Conservation (phyloP, 2,888 invertebrate genomes). For the Andrena fulva region DNA sequence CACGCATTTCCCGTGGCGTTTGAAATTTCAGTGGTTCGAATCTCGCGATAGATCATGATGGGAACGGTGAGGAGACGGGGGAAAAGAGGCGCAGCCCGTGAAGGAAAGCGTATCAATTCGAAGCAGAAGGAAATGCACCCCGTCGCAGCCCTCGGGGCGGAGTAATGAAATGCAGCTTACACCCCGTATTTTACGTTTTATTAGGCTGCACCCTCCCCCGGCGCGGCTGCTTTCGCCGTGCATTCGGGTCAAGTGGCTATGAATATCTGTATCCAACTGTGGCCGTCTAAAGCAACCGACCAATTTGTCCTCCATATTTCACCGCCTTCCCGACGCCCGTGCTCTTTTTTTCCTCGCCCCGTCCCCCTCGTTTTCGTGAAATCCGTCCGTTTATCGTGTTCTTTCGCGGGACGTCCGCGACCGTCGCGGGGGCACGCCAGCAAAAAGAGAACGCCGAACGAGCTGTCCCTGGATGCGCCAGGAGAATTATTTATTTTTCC, state of each 20-base stretch:
- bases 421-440: neutral
- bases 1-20: neutral
- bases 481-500: neutral
- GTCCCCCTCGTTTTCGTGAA: constrained; percentile 13
- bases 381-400: constrained; percentile 43
- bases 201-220: constrained; percentile 56
- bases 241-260: constrained; percentile 77
- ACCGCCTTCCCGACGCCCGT: constrained; percentile 39
- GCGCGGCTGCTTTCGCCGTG: constrained; percentile 37
- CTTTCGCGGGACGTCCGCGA: constrained; percentile 17
- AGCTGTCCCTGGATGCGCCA: constrained; percentile 2
- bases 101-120: constrained; percentile 55
- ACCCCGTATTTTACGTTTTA: constrained; percentile 69
- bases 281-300: constrained; percentile 69
- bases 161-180: constrained; percentile 68
- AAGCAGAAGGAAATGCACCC: constrained; percentile 32
- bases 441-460: neutral
- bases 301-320: constrained; percentile 71
- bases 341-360: constrained; percentile 14
- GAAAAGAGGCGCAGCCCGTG: neutral
- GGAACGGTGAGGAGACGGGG: neutral
- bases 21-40: neutral
- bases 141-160: constrained; percentile 7
- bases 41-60: too few species aligned
- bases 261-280: constrained; percentile 75